Conservation (phyloP, 2,797 vertebrate species). For the Centropyge bicolor region DNA sequence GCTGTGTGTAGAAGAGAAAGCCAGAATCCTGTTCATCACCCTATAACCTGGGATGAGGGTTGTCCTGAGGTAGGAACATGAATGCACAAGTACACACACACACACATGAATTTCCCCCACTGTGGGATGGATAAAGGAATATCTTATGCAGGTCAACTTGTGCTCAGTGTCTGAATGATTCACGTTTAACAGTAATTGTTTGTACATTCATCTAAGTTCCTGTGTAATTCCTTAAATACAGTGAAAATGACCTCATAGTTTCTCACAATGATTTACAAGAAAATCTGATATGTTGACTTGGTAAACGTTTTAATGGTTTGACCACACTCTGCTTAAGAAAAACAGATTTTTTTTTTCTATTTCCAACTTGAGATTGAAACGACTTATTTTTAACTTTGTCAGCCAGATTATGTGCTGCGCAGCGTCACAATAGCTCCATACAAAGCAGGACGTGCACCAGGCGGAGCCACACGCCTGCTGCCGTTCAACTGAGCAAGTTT, state of each 20-base stretch:
- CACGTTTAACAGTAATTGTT: too few species aligned
- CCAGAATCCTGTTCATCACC: slow-evolving; percentile 52
- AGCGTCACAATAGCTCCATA: slow-evolving; percentile 40
- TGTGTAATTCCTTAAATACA: not conserved
- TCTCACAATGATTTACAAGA: not conserved
- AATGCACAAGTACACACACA: not conserved
- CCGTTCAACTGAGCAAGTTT: slow-evolving; percentile 56
- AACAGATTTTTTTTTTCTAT: not conserved
- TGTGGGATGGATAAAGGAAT: too few species aligned
- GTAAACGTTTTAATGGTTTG: not conserved
- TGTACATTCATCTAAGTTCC: too few species aligned
- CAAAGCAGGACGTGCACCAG: slow-evolving; percentile 41
- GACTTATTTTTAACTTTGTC: slow-evolving; percentile 7
- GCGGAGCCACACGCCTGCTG: slow-evolving; percentile 45
- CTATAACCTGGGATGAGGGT: slow-evolving; percentile 80
- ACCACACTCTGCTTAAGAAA: not conserved
- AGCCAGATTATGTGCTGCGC: slow-evolving; percentile 17
- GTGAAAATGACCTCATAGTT: not conserved
- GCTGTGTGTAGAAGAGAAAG: slow-evolving; percentile 89
- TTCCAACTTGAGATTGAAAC: not conserved
- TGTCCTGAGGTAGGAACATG: slow-evolving; percentile 88
- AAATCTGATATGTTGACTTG: slow-evolving; percentile 5
- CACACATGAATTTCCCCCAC: not conserved
- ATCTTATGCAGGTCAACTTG: not conserved
- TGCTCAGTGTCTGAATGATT: not conserved